phyloP scores from a whole-genome alignment of 2,113 vertebrate species.

The Odontesthes bonariensis region DNA sequence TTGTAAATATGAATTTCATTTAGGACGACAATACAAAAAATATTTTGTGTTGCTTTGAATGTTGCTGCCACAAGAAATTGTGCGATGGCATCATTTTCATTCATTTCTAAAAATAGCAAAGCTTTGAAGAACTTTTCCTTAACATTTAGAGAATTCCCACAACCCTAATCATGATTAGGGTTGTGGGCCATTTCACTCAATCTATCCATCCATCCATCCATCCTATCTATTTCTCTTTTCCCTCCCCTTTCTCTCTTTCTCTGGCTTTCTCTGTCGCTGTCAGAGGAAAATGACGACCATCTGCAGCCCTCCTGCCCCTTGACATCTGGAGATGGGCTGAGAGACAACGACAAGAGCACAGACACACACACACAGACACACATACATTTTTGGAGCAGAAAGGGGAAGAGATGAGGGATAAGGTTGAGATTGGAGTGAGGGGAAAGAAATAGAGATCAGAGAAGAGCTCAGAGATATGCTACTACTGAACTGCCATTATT shows the following conservation, averaged over 20 bases:
- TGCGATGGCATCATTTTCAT: too few relatives aligned
- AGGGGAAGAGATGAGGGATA: conserved; percentile 21
- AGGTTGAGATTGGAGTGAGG: conserved; percentile 21
- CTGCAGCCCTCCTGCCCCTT: conserved; percentile 67
- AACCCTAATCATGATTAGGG: too few relatives aligned
- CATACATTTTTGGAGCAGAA: conserved; percentile 25
- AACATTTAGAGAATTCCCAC: too few relatives aligned
- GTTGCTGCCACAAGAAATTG: too few relatives aligned
- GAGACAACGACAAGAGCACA: conserved; percentile 20
- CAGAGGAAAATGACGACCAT: conserved; percentile 75
- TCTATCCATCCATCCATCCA: conserved; percentile 2
- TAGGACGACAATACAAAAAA: too few relatives aligned
- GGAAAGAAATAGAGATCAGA: conserved; percentile 21
- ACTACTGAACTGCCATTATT: conserved; percentile 43
- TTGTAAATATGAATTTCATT: too few relatives aligned
- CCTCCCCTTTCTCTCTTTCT: conserved; percentile 2
- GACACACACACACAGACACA: conserved; percentile 10
- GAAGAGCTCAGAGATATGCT: conserved; percentile 15
- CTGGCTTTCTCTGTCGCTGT: conserved; percentile 53
- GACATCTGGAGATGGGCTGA: conserved; percentile 73
- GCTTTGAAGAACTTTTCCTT: too few relatives aligned
- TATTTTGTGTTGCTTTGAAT: too few relatives aligned
- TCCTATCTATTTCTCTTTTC: conserved; percentile 33
- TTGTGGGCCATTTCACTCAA: too few relatives aligned
- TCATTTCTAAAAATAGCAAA: too few relatives aligned